Percentiles rank a stretch among this genome's conserved stretches.
phyloP scores from a whole-genome alignment of 1,140 invertebrate species.

The Oedothorax gibbosus region DNA sequence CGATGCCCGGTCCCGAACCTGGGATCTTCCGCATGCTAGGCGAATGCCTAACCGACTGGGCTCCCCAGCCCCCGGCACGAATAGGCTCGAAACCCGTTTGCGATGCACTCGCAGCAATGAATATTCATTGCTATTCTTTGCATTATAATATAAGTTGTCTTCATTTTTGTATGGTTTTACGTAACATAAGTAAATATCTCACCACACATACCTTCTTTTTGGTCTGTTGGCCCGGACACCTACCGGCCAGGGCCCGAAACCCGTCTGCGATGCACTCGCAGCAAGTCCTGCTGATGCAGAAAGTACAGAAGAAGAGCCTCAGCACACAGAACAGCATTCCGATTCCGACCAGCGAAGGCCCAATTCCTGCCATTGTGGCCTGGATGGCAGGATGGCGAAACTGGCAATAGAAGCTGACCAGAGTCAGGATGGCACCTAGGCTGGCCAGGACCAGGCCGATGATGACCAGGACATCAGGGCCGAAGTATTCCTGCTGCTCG shows the following conservation, averaged over 20 bases:
- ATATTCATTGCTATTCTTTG: too few species aligned
- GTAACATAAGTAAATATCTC: background rate
- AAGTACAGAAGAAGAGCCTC: conserved; percentile 54
- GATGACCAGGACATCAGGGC: conserved; percentile 57
- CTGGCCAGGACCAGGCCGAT: conserved; percentile 37
- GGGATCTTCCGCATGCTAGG: too few species aligned
- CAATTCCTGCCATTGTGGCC: conserved; percentile 55
- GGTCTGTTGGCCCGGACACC: background rate
- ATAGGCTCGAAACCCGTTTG: conserved; percentile 23
- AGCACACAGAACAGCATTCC: conserved; percentile 54
- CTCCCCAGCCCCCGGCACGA: background rate
- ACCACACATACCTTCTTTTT: background rate
- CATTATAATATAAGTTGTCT: too few species aligned
- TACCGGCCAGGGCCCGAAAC: conserved; percentile 9
- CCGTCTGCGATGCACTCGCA: conserved; percentile 54
- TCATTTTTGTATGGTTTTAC: conserved; percentile 21
- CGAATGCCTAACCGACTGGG: too few species aligned
- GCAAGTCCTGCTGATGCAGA: conserved; percentile 42
- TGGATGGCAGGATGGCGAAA: conserved; percentile 52
- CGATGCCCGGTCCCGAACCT: too few species aligned
- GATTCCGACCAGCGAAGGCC: conserved; percentile 59
- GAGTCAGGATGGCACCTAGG: conserved; percentile 39
- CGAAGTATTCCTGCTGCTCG: conserved; percentile 48
- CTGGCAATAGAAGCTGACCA: conserved; percentile 51
- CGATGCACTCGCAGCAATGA: conserved; percentile 51